phyloP scores from a whole-genome alignment of 1,140 invertebrate genomes.

The Bombus superbus region DNA sequence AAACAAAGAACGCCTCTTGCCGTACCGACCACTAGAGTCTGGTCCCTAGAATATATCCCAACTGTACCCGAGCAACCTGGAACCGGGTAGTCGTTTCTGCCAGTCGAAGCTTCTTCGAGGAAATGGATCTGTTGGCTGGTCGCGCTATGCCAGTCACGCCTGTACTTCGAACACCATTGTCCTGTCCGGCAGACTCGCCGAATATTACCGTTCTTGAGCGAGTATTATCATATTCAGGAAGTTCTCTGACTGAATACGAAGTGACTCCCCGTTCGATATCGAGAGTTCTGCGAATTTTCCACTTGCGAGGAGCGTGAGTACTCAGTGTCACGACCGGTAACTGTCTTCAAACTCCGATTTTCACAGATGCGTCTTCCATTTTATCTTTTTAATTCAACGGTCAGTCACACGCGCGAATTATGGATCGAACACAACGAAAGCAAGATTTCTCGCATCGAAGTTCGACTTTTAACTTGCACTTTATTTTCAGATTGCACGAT shows the following conservation, averaged over 20 bases:
- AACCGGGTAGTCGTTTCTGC: conserved; percentile 2
- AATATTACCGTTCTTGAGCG: conserved; percentile 53
- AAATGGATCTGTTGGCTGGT: conserved; percentile 42
- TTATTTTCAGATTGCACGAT: background rate
- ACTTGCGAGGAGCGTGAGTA: background rate
- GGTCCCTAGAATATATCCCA: background rate
- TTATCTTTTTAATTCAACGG: background rate
- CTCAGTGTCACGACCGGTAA: background rate
- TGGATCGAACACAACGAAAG: background rate
- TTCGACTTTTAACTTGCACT: background rate
- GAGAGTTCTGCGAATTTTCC: conserved; percentile 39
- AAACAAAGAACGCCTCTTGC: background rate
- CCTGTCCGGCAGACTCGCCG: conserved; percentile 48
- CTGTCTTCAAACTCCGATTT: background rate
- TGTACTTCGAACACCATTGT: conserved; percentile 52
- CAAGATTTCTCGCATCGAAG: background rate
- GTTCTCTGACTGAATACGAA: conserved; percentile 43
- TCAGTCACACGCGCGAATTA: background rate
- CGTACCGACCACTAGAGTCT: too few relatives aligned
- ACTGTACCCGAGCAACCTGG: background rate
- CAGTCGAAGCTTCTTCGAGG: conserved; percentile 42
- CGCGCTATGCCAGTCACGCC: conserved; percentile 48
- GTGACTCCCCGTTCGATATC: conserved; percentile 23
- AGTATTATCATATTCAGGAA: conserved; percentile 61
- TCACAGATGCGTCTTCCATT: background rate